Base-by-base conservation (phyloP, 1,140 invertebrate species). In the Oscheius sp. region DNA sequence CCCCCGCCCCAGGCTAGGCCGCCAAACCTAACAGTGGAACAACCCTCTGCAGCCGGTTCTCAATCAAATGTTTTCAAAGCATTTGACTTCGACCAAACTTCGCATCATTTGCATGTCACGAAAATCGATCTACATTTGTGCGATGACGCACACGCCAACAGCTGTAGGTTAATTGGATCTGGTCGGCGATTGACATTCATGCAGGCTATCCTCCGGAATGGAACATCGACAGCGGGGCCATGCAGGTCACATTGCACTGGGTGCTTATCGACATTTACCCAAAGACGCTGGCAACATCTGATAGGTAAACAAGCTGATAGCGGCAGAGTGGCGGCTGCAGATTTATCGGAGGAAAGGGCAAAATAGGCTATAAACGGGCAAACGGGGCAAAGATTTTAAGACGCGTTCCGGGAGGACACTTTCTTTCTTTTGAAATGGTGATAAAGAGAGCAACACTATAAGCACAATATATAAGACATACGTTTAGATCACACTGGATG, bases 261-360 rank as follows among this genome's bases (percentile, higher is more conserved):
- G 91, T 98, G 83, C 91, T 94, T 84, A 87, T 97, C 10, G 95
- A 98, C 86, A 92, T 94, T 83, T 99, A 98, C 87, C 95, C 95
- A 0, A 97, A 95, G 87, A 93, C 97, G 85, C 89, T 93, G 79
- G 93, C 94, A 68, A 89, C 86, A 85, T 76, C 79, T 74, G 74
- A 71, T 42, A 58, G 46, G 63, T 65, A 42, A 23, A 7, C 23
- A 23, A 26, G 10, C 10, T 23, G 49, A 55, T 20, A 55, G 7
- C 15, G 49, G 49, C 49, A n/a, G n/a, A n/a, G n/a, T n/a, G n/a
- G n/a, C n/a, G n/a, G n/a, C n/a, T n/a, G n/a, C n/a, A n/a, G n/a
- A n/a, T n/a, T n/a, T n/a, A n/a, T n/a, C n/a, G n/a, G n/a, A n/a
- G n/a, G n/a, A n/a, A n/a, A n/a, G n/a, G n/a, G n/a, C n/a, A n/a